Conservation (phyloP, 2,797 vertebrate genomes). For the Pangasius djambal region DNA sequence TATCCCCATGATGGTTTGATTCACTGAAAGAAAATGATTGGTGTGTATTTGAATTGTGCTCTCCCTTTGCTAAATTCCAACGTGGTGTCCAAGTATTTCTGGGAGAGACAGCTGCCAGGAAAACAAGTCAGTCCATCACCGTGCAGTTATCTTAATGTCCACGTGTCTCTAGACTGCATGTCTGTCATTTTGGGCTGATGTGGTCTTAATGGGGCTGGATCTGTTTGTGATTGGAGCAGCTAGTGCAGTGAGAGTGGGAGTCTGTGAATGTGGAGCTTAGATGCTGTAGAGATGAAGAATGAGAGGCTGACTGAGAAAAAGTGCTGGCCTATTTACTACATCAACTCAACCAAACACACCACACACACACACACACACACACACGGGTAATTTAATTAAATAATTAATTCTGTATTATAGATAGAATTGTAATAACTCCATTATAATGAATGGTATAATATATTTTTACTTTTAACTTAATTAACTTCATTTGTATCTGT, state of each 20-base stretch:
- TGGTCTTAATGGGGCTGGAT: neutral
- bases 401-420: neutral
- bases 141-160: neutral
- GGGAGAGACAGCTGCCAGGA: neutral
- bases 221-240: slow-evolving; percentile 5
- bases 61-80: slow-evolving; percentile 4
- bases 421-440: neutral
- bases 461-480: neutral
- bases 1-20: neutral
- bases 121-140: slow-evolving; percentile 17
- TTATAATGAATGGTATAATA: no score
- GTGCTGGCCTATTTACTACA: neutral
- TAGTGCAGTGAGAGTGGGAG: slow-evolving; percentile 6
- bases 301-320: neutral
- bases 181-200: neutral
- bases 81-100: slow-evolving; percentile 1
- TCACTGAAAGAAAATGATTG: slow-evolving; percentile 2
- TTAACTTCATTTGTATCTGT: neutral
- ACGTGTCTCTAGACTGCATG: slow-evolving; percentile 12
- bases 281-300: slow-evolving; percentile 13
- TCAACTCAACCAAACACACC: neutral
- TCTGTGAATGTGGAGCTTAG: neutral
- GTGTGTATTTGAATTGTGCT: neutral
- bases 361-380: neutral
- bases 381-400: neutral